phyloP scores from a whole-genome alignment of 1,140 invertebrate genomes.

The Drosophila auraria region DNA sequence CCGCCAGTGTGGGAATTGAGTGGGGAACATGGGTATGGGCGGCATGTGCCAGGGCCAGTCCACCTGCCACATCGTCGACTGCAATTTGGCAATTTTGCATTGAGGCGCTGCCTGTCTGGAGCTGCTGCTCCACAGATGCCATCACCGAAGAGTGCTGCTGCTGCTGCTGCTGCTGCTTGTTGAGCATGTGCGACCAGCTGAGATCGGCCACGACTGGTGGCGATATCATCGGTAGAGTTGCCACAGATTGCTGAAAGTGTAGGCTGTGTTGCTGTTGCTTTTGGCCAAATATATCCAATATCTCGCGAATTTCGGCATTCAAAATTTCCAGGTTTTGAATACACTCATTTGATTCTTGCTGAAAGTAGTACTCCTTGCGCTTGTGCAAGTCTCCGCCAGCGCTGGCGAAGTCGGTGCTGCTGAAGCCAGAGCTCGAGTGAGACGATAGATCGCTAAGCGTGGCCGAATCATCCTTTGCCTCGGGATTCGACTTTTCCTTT shows the following conservation, averaged over 20 bases:
- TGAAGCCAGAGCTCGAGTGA: slow-evolving; percentile 89
- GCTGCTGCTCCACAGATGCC: slow-evolving; percentile 6
- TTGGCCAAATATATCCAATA: slow-evolving; percentile 89
- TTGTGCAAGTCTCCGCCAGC: slow-evolving; percentile 86
- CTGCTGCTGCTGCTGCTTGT: slow-evolving; percentile 7
- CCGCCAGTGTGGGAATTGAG: slow-evolving; percentile 86
- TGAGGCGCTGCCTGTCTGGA: slow-evolving; percentile 19
- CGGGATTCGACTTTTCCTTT: slow-evolving; percentile 76
- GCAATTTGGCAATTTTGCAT: slow-evolving; percentile 9
- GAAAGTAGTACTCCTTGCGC: slow-evolving; percentile 83
- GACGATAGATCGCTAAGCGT: slow-evolving; percentile 89
- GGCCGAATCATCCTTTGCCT: slow-evolving; percentile 86
- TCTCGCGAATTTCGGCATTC: slow-evolving; percentile 90
- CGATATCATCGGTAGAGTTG: slow-evolving; percentile 86
- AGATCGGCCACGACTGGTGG: slow-evolving; percentile 86
- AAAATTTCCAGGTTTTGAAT: slow-evolving; percentile 90
- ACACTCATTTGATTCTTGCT: slow-evolving; percentile 89
- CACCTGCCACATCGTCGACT: slow-evolving; percentile 3
- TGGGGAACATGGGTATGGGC: slow-evolving; percentile 64
- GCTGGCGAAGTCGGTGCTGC: slow-evolving; percentile 89
- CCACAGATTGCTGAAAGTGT: slow-evolving; percentile 85
- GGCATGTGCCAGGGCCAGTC: not conserved
- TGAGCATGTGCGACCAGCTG: slow-evolving; percentile 86
- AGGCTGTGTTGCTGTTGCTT: slow-evolving; percentile 84
- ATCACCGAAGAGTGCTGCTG: slow-evolving; percentile 43